These are phyloP conservation scores for Zapus hudsonius DNA, from an alignment of 2,113 vertebrate genomes.

Conservation along the genomic window DNA sequence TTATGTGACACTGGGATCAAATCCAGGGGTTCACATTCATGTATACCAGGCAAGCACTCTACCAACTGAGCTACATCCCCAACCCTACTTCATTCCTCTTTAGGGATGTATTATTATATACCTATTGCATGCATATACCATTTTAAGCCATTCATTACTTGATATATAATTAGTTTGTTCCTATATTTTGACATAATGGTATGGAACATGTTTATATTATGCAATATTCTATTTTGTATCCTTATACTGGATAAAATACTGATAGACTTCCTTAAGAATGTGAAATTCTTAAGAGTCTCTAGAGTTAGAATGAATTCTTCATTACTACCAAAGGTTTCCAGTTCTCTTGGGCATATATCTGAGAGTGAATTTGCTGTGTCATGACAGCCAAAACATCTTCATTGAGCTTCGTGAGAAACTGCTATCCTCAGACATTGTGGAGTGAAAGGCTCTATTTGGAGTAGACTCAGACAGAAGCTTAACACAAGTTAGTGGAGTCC, in stretches of 20 bases:
- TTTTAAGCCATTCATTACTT: background rate
- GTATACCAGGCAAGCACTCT: too few species aligned
- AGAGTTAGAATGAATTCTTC: background rate
- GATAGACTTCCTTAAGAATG: background rate
- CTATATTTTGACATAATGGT: background rate
- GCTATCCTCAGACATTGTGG: background rate
- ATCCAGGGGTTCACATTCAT: too few species aligned
- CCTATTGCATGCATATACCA: background rate
- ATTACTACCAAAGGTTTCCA: background rate
- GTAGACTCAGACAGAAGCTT: conserved; percentile 35
- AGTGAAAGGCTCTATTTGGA: conserved; percentile 13
- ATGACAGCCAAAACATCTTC: background rate
- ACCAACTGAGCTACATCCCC: too few species aligned
- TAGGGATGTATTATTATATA: too few species aligned
- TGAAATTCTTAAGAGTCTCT: background rate
- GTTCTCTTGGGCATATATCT: background rate
- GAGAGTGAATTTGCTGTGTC: background rate
- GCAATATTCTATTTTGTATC: conserved; percentile 26
- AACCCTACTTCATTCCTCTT: background rate
- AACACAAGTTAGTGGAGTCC: background rate
- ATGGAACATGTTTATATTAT: background rate
- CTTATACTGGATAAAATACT: background rate
- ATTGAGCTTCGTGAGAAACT: background rate
- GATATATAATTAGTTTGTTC: background rate
- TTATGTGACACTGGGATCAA: too few species aligned